phyloP scores from a whole-genome alignment of 2,888 invertebrate genomes.

The Napeogenes inachia region DNA sequence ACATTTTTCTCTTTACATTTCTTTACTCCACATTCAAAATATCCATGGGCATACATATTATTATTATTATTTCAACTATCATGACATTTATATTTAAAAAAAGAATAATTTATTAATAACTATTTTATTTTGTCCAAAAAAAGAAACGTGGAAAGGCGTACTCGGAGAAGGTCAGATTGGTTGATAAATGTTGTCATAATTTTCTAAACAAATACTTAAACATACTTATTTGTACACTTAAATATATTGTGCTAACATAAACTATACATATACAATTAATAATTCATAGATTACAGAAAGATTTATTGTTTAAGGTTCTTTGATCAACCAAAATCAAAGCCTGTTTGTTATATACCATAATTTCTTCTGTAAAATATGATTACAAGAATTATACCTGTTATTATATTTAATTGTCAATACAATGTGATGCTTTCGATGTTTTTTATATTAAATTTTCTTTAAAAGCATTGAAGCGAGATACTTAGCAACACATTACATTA shows the following conservation, averaged over 20 bases:
- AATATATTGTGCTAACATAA: constrained; percentile 56
- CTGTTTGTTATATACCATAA: not conserved
- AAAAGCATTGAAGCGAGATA: constrained; percentile 26
- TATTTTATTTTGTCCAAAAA: constrained; percentile 74
- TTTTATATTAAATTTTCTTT: constrained; percentile 13
- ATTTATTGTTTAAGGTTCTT: constrained; percentile 5
- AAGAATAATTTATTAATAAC: constrained; percentile 37
- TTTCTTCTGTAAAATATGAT: constrained; percentile 20
- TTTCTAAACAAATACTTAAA: constrained; percentile 56
- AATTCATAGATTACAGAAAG: constrained; percentile 28
- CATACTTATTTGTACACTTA: constrained; percentile 42
- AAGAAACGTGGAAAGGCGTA: constrained; percentile 86
- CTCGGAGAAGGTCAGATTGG: constrained; percentile 86
- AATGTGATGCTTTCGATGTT: constrained; percentile 30
- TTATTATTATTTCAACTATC: constrained; percentile 2
- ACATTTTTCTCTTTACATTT: constrained; percentile 37
- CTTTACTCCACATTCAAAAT: not conserved
- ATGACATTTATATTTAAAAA: not conserved
- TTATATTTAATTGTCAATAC: constrained; percentile 12
- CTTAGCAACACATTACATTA: constrained; percentile 7
- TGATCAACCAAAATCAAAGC: not conserved
- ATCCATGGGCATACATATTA: not conserved
- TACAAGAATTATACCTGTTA: constrained; percentile 13
- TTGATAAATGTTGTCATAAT: constrained; percentile 67
- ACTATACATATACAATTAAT: constrained; percentile 39